Evolutionary conservation across 2,113 vertebrate species (phyloP).

Genomic region (Lates calcarifer): DNA sequence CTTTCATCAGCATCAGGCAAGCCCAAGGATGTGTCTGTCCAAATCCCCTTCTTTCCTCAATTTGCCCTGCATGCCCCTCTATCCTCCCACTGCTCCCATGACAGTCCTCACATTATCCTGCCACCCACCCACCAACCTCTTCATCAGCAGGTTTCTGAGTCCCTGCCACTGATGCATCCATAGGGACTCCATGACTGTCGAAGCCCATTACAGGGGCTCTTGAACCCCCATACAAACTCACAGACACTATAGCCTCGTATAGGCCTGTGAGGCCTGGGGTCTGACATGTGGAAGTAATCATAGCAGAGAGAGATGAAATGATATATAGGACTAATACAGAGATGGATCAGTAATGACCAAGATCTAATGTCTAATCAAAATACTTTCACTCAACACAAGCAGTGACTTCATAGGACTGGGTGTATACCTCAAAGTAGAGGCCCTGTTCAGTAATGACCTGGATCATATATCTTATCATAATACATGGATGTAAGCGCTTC

Average conservation of each 20-base stretch:
- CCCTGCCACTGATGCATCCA: conserved; percentile 37
- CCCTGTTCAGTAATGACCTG: conserved; percentile 31
- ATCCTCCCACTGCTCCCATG: conserved; percentile 8
- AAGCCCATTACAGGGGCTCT: conserved; percentile 49
- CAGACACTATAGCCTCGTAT: conserved; percentile 49
- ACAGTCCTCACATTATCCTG: conserved; percentile 43
- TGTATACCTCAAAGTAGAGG: conserved; percentile 14
- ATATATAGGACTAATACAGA: conserved; percentile 59
- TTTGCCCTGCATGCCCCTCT: conserved; percentile 7
- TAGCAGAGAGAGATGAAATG: conserved; percentile 61
- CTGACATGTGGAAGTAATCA: conserved; percentile 74
- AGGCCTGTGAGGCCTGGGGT: conserved; percentile 31
- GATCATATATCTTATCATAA: conserved; percentile 56
- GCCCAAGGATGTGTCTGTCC: conserved; percentile 49
- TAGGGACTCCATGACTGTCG: conserved; percentile 32
- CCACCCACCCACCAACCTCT: conserved; percentile 25
- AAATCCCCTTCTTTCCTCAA: conserved; percentile 45
- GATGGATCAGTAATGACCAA: conserved; percentile 58
- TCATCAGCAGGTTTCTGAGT: conserved; percentile 59
- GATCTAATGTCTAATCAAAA: conserved; percentile 75
- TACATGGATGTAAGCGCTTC: conserved; percentile 26
- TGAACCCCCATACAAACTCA: conserved; percentile 31
- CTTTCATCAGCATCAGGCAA: conserved; percentile 59
- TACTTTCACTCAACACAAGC: conserved; percentile 57
- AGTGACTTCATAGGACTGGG: conserved; percentile 39